phyloP scores from a whole-genome alignment of 2,113 vertebrate species.

The Nettapus auritus region DNA sequence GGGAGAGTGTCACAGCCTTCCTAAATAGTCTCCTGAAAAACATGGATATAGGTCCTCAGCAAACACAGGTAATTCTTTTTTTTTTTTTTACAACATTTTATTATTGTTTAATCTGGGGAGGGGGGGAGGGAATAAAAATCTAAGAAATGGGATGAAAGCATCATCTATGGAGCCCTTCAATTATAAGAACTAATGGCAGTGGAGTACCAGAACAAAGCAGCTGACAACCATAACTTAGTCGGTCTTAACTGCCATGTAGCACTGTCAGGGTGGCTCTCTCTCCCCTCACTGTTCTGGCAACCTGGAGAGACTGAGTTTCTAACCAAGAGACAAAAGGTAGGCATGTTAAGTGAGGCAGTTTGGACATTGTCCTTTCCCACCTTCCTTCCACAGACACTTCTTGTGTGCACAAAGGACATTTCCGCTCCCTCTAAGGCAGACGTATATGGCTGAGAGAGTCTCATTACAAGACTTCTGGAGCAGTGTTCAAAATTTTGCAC shows the following conservation, averaged over 20 bases:
- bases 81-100: not conserved
- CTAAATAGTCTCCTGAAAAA: conserved; percentile 84
- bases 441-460: not conserved
- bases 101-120: not conserved
- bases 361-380: not conserved
- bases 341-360: not conserved
- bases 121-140: not conserved
- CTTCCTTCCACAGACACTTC: conserved; percentile 7
- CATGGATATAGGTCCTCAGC: conserved; percentile 87
- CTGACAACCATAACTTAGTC: not conserved
- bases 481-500: not conserved
- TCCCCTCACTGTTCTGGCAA: not conserved
- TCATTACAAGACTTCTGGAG: not conserved
- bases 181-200: not conserved
- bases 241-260: not conserved
- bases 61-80: conserved; percentile 84
- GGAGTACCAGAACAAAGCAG: not conserved
- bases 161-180: not conserved
- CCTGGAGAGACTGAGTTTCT: not conserved
- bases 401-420: not conserved
- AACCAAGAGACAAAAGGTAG: conserved; percentile 16
- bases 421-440: not conserved
- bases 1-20: conserved; percentile 87
- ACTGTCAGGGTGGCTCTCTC: not conserved
- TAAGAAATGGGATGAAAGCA: not conserved